Percentiles rank a stretch among this genome's conserved stretches.
These are phyloP conservation scores for Artemia sinica DNA, from an alignment of 2,888 invertebrate species.

Conservation along the genomic window DNA sequence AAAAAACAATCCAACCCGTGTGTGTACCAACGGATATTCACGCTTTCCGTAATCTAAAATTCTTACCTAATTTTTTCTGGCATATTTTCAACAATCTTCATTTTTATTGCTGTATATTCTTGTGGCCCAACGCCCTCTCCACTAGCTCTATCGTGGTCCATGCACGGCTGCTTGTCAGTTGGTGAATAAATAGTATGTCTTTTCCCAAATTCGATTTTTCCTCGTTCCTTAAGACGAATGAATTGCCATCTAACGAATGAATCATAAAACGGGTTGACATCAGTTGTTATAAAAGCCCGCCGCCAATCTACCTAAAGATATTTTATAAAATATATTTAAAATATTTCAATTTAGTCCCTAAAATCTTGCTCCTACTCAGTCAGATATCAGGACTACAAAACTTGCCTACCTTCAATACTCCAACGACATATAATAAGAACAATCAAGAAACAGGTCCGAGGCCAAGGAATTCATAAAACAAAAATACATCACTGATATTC, in stretches of 20 bases:
- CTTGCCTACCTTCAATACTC: no score
- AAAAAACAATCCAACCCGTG: background rate
- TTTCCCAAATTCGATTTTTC: conserved; percentile 91
- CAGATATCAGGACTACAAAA: no score
- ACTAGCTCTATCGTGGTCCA: conserved; percentile 92
- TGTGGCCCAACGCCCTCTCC: conserved; percentile 97
- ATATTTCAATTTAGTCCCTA: no score
- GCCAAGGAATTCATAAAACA: no score
- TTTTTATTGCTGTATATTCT: conserved; percentile 91
- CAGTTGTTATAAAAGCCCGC: conserved; percentile 92
- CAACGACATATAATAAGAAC: no score
- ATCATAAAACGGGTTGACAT: conserved; percentile 91
- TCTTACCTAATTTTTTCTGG: conserved; percentile 49
- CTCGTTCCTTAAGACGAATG: conserved; percentile 57
- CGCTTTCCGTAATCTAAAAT: background rate
- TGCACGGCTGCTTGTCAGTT: conserved; percentile 91
- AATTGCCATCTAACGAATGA: conserved; percentile 97
- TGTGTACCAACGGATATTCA: background rate
- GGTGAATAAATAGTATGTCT: conserved; percentile 90
- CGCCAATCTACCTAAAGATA: conserved; percentile 76
- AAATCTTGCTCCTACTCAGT: no score
- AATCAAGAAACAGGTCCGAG: no score
- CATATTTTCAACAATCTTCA: conserved; percentile 58
- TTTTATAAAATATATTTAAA: no score
- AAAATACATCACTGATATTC: no score